phyloP scores from a whole-genome alignment of 2,888 invertebrate genomes.

The Acleris cristana region DNA sequence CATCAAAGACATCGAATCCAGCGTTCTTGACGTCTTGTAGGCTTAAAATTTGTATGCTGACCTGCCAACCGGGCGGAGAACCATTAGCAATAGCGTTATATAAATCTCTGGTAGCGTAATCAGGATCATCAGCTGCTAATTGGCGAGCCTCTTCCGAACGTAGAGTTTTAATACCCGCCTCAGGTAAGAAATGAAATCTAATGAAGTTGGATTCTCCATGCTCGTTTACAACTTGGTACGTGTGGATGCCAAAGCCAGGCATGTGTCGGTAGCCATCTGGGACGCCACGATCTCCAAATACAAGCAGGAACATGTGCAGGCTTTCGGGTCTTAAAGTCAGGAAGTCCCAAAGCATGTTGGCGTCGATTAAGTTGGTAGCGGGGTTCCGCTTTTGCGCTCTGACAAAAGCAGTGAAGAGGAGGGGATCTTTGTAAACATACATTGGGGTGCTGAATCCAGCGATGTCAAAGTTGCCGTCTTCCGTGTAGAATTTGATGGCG shows the following conservation, averaged over 20 bases:
- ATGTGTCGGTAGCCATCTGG: conserved; percentile 95
- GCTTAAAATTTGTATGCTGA: conserved; percentile 93
- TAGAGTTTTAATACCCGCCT: conserved; percentile 93
- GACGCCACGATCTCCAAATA: conserved; percentile 94
- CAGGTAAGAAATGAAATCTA: conserved; percentile 94
- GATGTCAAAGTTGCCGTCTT: conserved; percentile 94
- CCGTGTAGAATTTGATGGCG: conserved; percentile 95
- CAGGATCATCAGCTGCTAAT: conserved; percentile 90
- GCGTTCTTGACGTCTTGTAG: conserved; percentile 89
- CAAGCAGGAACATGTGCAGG: conserved; percentile 90
- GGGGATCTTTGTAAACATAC: conserved; percentile 93
- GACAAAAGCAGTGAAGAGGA: conserved; percentile 94
- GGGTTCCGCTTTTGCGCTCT: conserved; percentile 97
- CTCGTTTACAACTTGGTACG: conserved; percentile 92
- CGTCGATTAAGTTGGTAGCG: conserved; percentile 91
- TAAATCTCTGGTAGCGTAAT: conserved; percentile 92
- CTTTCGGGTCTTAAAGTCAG: conserved; percentile 92
- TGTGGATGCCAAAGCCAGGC: conserved; percentile 96
- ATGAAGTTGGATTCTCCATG: conserved; percentile 88
- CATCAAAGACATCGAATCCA: conserved; percentile 94
- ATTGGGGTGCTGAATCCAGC: conserved; percentile 95
- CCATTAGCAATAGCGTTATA: conserved; percentile 91
- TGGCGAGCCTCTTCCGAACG: conserved; percentile 85
- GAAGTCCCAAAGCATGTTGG: conserved; percentile 97
- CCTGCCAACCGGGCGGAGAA: conserved; percentile 89